These are phyloP conservation scores for Orthonevra nobilis DNA, from an alignment of 2,888 invertebrate genomes.

Conservation along the genomic window DNA sequence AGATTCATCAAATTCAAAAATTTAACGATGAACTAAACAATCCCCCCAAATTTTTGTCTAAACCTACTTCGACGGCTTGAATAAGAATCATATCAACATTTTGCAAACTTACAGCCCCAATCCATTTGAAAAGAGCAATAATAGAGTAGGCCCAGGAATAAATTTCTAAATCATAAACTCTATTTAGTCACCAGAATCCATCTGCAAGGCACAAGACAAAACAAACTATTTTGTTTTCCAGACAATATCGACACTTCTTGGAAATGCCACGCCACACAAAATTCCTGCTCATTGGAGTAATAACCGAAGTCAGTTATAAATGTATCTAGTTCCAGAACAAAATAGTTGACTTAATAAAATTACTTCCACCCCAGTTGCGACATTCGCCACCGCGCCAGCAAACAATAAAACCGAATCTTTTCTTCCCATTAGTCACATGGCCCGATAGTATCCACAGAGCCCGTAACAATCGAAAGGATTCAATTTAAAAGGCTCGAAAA, in stretches of 20 bases:
- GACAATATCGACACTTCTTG: no score
- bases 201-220: constrained; percentile 19
- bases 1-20: no score
- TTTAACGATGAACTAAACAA: no score
- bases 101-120: no score
- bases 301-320: constrained; percentile 20
- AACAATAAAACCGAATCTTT: background rate
- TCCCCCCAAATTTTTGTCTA: no score
- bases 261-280: background rate
- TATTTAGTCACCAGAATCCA: constrained; percentile 22
- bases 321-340: constrained; percentile 45
- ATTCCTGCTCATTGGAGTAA: background rate
- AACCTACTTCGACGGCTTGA: no score
- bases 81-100: no score
- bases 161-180: constrained; percentile 45
- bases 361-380: constrained; percentile 49
- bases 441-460: background rate
- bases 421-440: background rate
- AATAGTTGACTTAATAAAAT: constrained; percentile 55
- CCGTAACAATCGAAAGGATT: constrained; percentile 27
- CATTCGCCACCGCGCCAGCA: constrained; percentile 28
- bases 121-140: no score
- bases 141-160: background rate
- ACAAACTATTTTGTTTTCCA: no score
- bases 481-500: constrained; percentile 8